These are phyloP conservation scores for Mimumesa dahlbomi DNA, from an alignment of 2,888 invertebrate genomes.

Conservation along the genomic window DNA sequence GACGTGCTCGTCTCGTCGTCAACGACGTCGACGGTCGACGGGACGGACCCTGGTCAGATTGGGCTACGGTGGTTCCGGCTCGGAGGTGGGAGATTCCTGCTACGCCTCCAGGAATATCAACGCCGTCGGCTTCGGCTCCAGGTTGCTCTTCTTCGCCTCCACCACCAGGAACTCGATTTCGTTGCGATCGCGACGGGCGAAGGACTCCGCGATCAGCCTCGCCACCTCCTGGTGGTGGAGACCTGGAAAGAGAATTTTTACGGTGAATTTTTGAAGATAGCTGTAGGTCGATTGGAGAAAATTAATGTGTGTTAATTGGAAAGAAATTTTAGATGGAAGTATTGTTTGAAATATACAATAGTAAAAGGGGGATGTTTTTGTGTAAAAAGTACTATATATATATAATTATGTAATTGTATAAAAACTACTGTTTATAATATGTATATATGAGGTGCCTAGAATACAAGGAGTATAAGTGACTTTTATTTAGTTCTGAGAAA, in stretches of 20 bases:
- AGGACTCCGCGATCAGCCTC: conserved; percentile 94
- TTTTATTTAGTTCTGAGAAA: too few species aligned
- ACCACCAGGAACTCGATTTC: conserved; percentile 96
- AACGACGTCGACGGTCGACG: conserved; percentile 30
- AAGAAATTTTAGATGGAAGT: too few species aligned
- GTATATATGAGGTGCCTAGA: too few species aligned
- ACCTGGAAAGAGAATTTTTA: conserved; percentile 59
- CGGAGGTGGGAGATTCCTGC: conserved; percentile 83
- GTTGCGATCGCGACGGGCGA: conserved; percentile 92
- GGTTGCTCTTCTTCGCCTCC: conserved; percentile 94
- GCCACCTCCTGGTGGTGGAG: conserved; percentile 87
- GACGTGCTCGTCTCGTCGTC: conserved; percentile 20
- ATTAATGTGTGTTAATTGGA: too few species aligned
- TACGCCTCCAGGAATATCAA: conserved; percentile 95
- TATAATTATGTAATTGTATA: too few species aligned
- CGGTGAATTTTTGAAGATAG: neutral
- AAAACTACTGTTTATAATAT: too few species aligned
- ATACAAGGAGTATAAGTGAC: too few species aligned
- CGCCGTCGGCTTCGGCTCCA: conserved; percentile 95
- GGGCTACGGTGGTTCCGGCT: conserved; percentile 76
- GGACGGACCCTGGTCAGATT: conserved; percentile 50
- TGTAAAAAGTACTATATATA: too few species aligned
- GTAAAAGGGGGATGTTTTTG: too few species aligned
- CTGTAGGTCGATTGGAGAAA: too few species aligned
- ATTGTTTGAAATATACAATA: too few species aligned